Conservation (phyloP, 2,113 vertebrate species). For the Danio rerio region DNA sequence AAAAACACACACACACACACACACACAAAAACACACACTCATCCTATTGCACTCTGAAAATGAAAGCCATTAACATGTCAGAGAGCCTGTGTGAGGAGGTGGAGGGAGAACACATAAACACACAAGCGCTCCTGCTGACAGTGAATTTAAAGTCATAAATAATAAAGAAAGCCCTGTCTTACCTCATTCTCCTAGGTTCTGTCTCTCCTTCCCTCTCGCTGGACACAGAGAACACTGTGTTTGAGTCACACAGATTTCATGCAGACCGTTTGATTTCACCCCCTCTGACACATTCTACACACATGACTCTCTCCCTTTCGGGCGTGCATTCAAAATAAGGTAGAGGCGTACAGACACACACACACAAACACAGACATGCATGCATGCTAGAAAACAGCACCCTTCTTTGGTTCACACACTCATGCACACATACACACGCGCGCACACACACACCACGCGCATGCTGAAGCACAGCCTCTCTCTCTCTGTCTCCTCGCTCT, state of each 20-base stretch:
- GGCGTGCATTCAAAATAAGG: slow-evolving; percentile 51
- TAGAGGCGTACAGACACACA: slow-evolving; percentile 40
- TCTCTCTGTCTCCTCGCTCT: slow-evolving; percentile 63
- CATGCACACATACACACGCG: slow-evolving; percentile 37
- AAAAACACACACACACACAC: slow-evolving; percentile 31
- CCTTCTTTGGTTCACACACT: slow-evolving; percentile 44
- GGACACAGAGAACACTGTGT: slow-evolving; percentile 66
- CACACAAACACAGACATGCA: slow-evolving; percentile 15
- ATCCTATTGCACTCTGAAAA: slow-evolving; percentile 29
- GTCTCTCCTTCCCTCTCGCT: slow-evolving; percentile 52
- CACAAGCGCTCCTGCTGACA: slow-evolving; percentile 44
- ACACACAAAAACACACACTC: slow-evolving; percentile 22
- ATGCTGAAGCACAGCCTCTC: slow-evolving; percentile 51
- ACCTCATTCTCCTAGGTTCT: slow-evolving; percentile 72
- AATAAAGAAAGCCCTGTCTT: slow-evolving; percentile 57
- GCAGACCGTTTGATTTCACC: slow-evolving; percentile 69
- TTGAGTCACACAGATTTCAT: slow-evolving; percentile 77
- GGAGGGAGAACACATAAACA: slow-evolving; percentile 15
- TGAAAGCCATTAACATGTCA: slow-evolving; percentile 55
- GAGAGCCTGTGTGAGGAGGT: slow-evolving; percentile 27
- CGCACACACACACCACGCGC: slow-evolving; percentile 33
- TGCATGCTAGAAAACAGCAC: slow-evolving; percentile 63
- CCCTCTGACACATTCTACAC: slow-evolving; percentile 66
- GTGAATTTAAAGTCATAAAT: slow-evolving; percentile 63
- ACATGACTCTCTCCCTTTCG: slow-evolving; percentile 57